Evolutionary conservation across 2,113 vertebrate genomes (phyloP).

Genomic region (Prochilodus magdalenae): DNA sequence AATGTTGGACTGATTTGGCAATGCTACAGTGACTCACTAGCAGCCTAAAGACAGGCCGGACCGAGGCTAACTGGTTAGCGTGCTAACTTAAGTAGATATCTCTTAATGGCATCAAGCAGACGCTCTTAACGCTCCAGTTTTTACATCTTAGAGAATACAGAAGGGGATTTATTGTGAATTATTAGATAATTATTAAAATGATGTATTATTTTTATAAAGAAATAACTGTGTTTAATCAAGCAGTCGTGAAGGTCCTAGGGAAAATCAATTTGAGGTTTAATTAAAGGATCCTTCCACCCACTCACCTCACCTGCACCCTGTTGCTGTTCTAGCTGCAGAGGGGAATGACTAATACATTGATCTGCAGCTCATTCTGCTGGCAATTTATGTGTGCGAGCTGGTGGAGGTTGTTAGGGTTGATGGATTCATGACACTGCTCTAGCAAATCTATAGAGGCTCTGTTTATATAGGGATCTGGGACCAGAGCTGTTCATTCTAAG

Average conservation of each 20-base stretch:
- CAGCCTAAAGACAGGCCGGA: too few relatives aligned
- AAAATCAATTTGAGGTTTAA: constrained; percentile 30
- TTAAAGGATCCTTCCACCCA: constrained; percentile 17
- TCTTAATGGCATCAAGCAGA: too few relatives aligned
- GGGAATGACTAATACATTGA: constrained; percentile 63
- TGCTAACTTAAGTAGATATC: too few relatives aligned
- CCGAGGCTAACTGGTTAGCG: too few relatives aligned
- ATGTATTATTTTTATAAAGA: too few relatives aligned
- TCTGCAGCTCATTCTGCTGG: constrained; percentile 62
- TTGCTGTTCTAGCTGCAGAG: constrained; percentile 44
- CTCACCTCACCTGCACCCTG: constrained; percentile 6
- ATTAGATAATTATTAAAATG: too few relatives aligned
- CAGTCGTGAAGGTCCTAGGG: background rate
- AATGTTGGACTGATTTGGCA: too few relatives aligned
- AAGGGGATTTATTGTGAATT: too few relatives aligned
- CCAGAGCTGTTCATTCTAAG: background rate
- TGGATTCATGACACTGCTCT: background rate
- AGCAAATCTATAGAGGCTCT: background rate
- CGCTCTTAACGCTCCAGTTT: too few relatives aligned
- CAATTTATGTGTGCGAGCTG: constrained; percentile 54
- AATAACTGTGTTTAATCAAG: background rate
- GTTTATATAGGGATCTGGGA: background rate
- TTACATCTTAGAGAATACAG: too few relatives aligned
- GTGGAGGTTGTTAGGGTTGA: constrained; percentile 8
- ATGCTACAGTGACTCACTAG: too few relatives aligned